Evolutionary conservation across 2,888 invertebrate genomes (phyloP).

Genomic region (Slavum lentiscoides): DNA sequence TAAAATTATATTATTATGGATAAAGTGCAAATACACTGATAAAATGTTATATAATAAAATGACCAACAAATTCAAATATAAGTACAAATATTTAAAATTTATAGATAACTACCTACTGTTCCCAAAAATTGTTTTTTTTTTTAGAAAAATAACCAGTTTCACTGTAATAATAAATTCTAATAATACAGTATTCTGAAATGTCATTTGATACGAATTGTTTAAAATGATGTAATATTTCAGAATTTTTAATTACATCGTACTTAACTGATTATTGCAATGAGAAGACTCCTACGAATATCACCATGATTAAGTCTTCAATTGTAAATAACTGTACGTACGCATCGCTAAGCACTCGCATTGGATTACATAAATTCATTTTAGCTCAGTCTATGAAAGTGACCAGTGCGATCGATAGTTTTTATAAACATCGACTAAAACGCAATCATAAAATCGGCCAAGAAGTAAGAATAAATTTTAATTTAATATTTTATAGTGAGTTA

Average conservation of each 20-base stretch:
- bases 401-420: constrained; percentile 67
- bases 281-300: constrained; percentile 75
- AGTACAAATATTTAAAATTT: background rate
- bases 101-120: background rate
- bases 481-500: background rate
- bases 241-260: constrained; percentile 84
- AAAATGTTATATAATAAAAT: background rate
- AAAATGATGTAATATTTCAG: constrained; percentile 60
- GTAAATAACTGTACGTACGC: constrained; percentile 97
- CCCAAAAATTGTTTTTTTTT: background rate
- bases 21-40: background rate
- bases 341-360: constrained; percentile 80
- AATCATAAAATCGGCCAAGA: constrained; percentile 69
- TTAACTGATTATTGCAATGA: constrained; percentile 76
- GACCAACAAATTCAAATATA: background rate
- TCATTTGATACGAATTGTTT: background rate
- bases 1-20: no score
- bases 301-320: constrained; percentile 89
- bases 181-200: background rate
- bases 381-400: constrained; percentile 63
- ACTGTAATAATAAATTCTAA: background rate
- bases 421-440: constrained; percentile 67
- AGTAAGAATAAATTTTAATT: constrained; percentile 59
- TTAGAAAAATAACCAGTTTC: background rate
- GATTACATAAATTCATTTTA: constrained; percentile 76